phyloP scores from a whole-genome alignment of 1,140 invertebrate genomes.

The Camponotus pennsylvanicus region DNA sequence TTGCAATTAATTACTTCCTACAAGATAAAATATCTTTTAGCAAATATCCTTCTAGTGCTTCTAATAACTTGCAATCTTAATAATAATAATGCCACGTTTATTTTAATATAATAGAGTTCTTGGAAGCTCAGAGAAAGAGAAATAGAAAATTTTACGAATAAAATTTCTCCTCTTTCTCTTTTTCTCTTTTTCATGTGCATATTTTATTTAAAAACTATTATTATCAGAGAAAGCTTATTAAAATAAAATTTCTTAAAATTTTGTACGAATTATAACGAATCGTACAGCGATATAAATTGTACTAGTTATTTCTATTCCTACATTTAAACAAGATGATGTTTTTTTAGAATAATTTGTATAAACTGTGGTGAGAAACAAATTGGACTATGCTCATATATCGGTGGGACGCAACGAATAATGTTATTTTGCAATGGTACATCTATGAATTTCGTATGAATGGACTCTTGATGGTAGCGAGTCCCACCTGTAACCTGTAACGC shows the following conservation, averaged over 20 bases:
- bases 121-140: background rate
- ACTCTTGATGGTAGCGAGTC: conserved; percentile 46
- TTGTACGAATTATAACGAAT: background rate
- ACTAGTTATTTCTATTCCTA: background rate
- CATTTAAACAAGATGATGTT: background rate
- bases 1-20: conserved; percentile 4
- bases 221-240: background rate
- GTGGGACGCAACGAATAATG: conserved; percentile 25
- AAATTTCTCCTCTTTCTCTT: background rate
- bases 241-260: background rate
- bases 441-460: conserved; percentile 43
- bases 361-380: conserved; percentile 3
- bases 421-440: conserved; percentile 34
- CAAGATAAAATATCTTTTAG: background rate
- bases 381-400: background rate
- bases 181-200: background rate
- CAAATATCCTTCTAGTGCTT: background rate
- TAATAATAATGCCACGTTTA: background rate
- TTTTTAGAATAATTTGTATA: conserved; percentile 32
- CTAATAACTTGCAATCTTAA: background rate
- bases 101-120: background rate
- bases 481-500: conserved; percentile 41
- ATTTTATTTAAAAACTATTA: conserved; percentile 17
- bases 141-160: conserved; percentile 13
- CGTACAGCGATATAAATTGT: background rate